These are phyloP conservation scores for Aratinga solstitialis DNA, from an alignment of 2,797 vertebrate genomes.

Conservation along the genomic window DNA sequence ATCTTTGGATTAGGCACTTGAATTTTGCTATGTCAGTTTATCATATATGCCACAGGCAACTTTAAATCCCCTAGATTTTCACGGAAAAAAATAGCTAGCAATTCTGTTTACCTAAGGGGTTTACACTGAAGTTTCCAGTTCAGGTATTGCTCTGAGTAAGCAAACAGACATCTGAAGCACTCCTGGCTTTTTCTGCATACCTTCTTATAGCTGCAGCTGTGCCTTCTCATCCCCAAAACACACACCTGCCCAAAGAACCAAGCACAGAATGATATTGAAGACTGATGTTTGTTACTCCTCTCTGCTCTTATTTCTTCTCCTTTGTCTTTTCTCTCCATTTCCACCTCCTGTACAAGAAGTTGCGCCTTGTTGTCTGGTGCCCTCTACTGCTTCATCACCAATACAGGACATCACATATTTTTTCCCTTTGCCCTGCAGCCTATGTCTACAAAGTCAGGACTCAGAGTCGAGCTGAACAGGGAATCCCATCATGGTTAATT, in stretches of 20 bases:
- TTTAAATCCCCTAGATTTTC: not conserved
- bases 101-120: not conserved
- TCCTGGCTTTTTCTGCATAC: not conserved
- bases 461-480: not conserved
- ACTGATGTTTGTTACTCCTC: not conserved
- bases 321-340: not conserved
- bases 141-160: not conserved
- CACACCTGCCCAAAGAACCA: not conserved
- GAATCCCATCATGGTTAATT: not conserved
- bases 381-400: slow-evolving; percentile 28
- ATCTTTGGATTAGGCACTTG: not conserved
- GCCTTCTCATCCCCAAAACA: not conserved
- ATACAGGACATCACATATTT: not conserved
- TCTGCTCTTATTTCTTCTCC: not conserved
- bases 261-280: not conserved
- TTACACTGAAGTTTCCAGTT: not conserved
- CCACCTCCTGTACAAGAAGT: not conserved
- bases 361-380: slow-evolving; percentile 35
- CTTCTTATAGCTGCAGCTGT: not conserved
- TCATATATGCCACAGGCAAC: not conserved
- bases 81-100: not conserved
- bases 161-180: not conserved
- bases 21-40: not conserved
- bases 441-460: not conserved
- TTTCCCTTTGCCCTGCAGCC: not conserved